Evolutionary conservation across 2,888 invertebrate species (phyloP), one percentile per base, ranked within the genome.

Genomic region (Ophonus ardosiacus): DNA sequence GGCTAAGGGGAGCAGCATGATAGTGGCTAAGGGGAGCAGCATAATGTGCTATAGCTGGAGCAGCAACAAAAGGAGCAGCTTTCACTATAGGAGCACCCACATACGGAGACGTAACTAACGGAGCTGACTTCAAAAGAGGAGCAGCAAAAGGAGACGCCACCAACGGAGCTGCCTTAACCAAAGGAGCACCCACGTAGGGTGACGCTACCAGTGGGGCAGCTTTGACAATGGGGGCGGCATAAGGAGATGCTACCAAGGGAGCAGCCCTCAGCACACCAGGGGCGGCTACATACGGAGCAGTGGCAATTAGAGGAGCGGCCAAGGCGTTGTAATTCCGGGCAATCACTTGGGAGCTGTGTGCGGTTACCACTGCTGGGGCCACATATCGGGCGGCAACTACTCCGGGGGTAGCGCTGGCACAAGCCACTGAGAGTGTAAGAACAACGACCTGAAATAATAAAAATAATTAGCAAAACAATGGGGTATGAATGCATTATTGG

Each of bases 261-360:
- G 88, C 31, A 5, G 31, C 1, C 5, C 6, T 31, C 31, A 31
- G 5, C 31, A 31, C 31, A 31, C 5, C 5, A 31, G 87, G 87
- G 59, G 88, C 87, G 7, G 88, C 88, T 7, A 88, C 87, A n/a
- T n/a, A n/a, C n/a, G n/a, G n/a, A n/a, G n/a, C n/a, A n/a, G n/a
- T n/a, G n/a, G n/a, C n/a, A n/a, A n/a, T n/a, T 6, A 88, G 51
- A 7, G 88, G 88, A 24, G 94, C 92, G 7, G 93, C 93, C 8
- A 94, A 90, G 0, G 93, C 93, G 87, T 95, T 94, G 91, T 93
- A 93, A 89, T 94, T 94, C 87, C 94, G 92, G 21, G 94, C 92
- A 87, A 94, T 90, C 85, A 94, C 94, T 90, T 95, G 94, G 10
- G 94, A 94, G 90, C 95, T 94, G 88, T 93, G 93, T 0, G 95